Evolutionary conservation across 2,797 vertebrate genomes (phyloP).

Genomic region (Channa striata): DNA sequence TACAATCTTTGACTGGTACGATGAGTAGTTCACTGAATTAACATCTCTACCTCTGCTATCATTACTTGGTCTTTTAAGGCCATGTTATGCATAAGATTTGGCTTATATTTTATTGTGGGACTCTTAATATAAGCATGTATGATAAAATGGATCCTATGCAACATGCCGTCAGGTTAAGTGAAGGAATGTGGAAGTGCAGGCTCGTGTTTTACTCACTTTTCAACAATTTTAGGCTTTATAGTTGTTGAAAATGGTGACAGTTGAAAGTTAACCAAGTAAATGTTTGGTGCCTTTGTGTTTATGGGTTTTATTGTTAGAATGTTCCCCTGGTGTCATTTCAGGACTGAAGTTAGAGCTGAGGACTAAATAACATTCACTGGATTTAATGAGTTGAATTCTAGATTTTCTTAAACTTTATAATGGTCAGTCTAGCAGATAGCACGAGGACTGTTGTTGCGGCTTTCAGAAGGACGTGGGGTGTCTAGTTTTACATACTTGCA

Average conservation of each 20-base stretch:
- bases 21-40: background rate
- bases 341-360: conserved; percentile 32
- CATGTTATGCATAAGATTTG: no score
- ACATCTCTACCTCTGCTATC: no score
- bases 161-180: no score
- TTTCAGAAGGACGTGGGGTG: conserved; percentile 30
- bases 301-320: conserved; percentile 2
- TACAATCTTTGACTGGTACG: background rate
- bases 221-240: background rate
- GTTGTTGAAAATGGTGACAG: conserved; percentile 2
- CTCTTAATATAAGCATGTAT: no score
- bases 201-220: background rate
- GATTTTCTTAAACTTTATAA: conserved; percentile 31
- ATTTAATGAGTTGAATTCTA: conserved; percentile 49
- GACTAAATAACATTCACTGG: conserved; percentile 47
- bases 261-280: conserved; percentile 11
- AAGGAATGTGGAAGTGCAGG: background rate
- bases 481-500: conserved; percentile 18
- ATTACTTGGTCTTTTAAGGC: no score
- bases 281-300: conserved; percentile 7
- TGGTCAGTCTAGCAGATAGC: conserved; percentile 32
- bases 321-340: conserved; percentile 20
- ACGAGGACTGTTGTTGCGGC: conserved; percentile 16
- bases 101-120: no score
- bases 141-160: no score